Evolutionary conservation across 2,113 vertebrate genomes (phyloP).

Genomic region (Scortum barcoo): DNA sequence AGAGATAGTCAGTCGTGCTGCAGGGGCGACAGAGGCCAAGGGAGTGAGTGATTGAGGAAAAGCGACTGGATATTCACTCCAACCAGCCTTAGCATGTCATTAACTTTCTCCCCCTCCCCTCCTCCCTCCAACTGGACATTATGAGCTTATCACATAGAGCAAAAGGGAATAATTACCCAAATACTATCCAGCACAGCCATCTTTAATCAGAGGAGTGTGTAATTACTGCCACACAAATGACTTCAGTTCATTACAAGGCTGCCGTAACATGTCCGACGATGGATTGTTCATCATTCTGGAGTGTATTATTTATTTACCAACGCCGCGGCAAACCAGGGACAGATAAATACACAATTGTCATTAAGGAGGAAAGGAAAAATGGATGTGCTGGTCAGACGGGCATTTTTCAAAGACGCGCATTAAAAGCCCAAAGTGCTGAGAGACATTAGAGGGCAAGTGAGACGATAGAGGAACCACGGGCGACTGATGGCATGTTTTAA

Average conservation of each 20-base stretch:
- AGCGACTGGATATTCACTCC: conserved; percentile 75
- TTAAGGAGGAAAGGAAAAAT: conserved; percentile 76
- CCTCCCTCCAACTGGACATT: conserved; percentile 74
- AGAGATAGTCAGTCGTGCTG: conserved; percentile 69
- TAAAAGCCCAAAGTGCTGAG: conserved; percentile 69
- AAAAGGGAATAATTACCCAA: conserved; percentile 86
- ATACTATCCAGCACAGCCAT: conserved; percentile 83
- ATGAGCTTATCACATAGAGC: conserved; percentile 81
- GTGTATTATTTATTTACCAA: conserved; percentile 83
- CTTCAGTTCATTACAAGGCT: conserved; percentile 81
- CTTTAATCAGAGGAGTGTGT: conserved; percentile 85
- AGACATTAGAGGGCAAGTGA: conserved; percentile 71
- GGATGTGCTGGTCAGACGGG: conserved; percentile 66
- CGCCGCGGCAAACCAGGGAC: conserved; percentile 52
- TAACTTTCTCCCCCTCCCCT: conserved; percentile 69
- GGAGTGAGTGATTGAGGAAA: conserved; percentile 78
- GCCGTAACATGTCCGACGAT: conserved; percentile 75
- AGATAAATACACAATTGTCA: conserved; percentile 78
- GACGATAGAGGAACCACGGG: conserved; percentile 52
- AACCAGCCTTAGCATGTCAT: conserved; percentile 78
- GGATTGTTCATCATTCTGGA: conserved; percentile 78
- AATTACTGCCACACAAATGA: conserved; percentile 85
- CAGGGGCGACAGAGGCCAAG: conserved; percentile 66
- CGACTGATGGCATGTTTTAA: conserved; percentile 61
- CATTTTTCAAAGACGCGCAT: conserved; percentile 77